Evolutionary conservation across 2,113 vertebrate species (phyloP), one percentile per base, ranked within the genome.

Genomic region (Rhabdornis inornatus): DNA sequence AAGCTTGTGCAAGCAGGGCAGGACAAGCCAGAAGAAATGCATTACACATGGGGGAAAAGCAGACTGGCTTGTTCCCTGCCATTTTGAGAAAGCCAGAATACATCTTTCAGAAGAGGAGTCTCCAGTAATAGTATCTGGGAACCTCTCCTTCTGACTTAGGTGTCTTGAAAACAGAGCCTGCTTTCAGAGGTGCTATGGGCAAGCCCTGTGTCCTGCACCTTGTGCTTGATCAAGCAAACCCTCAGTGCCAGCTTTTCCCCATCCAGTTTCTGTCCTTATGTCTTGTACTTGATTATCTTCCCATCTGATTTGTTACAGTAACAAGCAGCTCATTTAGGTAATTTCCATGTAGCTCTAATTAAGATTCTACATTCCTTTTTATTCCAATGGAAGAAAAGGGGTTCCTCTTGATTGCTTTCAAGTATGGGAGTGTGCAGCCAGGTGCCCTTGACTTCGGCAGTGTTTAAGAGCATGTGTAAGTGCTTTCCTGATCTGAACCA

Each of bases 291-390:
- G 53, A 50, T 83, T 64, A 57, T 70, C 56, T 87, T 90, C 76
- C 37, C 35, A 20, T 71, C 39, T 59, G 69, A 77, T 81, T 61
- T 59, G 27, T 85, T 92, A 44, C 27, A 52, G 69, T 76, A 64
- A 52, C 66, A 94, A 94, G 76, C 74, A 60, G 31, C 84, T 91
- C 49, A 64, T 91, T 84, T 89, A 81, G 52, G 45, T 79, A 75
- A 82, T 95, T 92, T 57, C 65, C 81, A 82, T 77, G 40, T 64
- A 75, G 49, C 50, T 92, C 59, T 72, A 76, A 92, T 91, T 95
- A 91, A 71, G 44, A 68, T 89, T 92, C 65, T 84, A 4, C 2
- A 24, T 82, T 44, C 57, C 31, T 76, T 92, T 90, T 95, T 75
- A 63, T 89, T 66, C 42, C 14, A 68, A 8, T 16, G 13, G 18